A percentile compares a stretch with the other conserved stretches of the same genome.
These are phyloP conservation scores for Silurus lanzhouensis DNA, from an alignment of 2,797 vertebrate genomes.

Conservation along the genomic window DNA sequence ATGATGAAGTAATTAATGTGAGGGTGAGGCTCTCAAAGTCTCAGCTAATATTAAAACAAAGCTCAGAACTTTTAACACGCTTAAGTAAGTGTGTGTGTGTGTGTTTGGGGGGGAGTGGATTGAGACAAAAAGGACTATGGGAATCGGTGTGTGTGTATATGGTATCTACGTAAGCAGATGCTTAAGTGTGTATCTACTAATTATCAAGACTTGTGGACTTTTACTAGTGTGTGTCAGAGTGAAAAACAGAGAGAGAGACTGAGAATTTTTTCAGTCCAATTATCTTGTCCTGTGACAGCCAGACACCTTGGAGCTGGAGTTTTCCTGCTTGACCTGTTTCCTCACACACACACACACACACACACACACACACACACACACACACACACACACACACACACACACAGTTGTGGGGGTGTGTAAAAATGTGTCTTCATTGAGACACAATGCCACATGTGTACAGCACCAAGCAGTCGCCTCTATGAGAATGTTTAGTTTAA, in stretches of 20 bases:
- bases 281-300: slow-evolving; percentile 39
- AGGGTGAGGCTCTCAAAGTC: background rate
- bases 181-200: background rate
- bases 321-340: slow-evolving; percentile 47
- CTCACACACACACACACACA: slow-evolving; percentile 6
- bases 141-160: background rate
- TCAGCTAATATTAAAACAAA: background rate
- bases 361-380: slow-evolving; percentile 17
- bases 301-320: slow-evolving; percentile 30
- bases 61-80: background rate
- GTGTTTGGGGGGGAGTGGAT: background rate
- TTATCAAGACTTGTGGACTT: background rate
- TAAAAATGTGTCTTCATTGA: background rate
- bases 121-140: background rate
- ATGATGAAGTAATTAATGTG: background rate
- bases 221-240: background rate
- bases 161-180: background rate
- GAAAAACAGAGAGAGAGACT: background rate
- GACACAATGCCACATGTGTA: background rate
- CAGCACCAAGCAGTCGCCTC: slow-evolving; percentile 3
- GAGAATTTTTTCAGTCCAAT: slow-evolving; percentile 42
- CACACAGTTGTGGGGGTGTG: slow-evolving; percentile 15
- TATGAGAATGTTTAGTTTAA: slow-evolving; percentile 39
- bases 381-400: slow-evolving; percentile 13
- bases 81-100: background rate